Base-by-base conservation (phyloP, 2,113 vertebrate genomes). In the Grantiella picta region DNA sequence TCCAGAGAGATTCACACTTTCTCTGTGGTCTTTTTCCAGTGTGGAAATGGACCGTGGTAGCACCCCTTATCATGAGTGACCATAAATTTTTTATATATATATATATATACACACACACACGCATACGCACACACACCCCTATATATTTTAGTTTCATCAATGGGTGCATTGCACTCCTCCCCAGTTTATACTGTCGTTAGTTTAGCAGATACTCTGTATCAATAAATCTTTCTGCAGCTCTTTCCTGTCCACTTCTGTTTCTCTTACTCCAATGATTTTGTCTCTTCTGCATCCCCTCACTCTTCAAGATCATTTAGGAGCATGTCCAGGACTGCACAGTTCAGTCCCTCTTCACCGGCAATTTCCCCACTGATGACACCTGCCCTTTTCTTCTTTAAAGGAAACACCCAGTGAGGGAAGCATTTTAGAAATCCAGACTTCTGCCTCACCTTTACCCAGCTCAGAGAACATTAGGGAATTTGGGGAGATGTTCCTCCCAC, bases 401-500 rank as follows among this genome's bases (percentile, higher is more conserved):
- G 8, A 45, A 85, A 36, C 28, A 56, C 6, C 4, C 38, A 72
- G 8, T 4, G 12, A 85, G 14, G 15, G 36, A 76, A 52, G 9
- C 15, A 35, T 77, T 71, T 65, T 24, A 72, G 54, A 86, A 88
- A 80, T 88, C 20, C 38, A 27, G 20, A 44, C 38, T 71, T 35
- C n/a, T 63, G 9, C 15, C 40, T 47, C 65, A 71, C 10, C 22
- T 84, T 76, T 66, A 69, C 8, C 24, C 35, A 60, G 24, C 4
- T 38, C 33, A 66, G 38, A 15, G n/a, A 31, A 47, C 19, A 33
- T 38, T 31, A 63, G 42, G 61, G 44, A 21, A 40, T 72, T 3
- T 33, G 17, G 12, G 11, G 21, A 6, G 10, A 27, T 12, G 5
- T 27, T 33, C 12, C 13, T 6, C 10, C 3, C 2, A 0, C 5